Evolutionary conservation across 2,888 invertebrate species (phyloP).

Genomic region (Mimachlamys varia): DNA sequence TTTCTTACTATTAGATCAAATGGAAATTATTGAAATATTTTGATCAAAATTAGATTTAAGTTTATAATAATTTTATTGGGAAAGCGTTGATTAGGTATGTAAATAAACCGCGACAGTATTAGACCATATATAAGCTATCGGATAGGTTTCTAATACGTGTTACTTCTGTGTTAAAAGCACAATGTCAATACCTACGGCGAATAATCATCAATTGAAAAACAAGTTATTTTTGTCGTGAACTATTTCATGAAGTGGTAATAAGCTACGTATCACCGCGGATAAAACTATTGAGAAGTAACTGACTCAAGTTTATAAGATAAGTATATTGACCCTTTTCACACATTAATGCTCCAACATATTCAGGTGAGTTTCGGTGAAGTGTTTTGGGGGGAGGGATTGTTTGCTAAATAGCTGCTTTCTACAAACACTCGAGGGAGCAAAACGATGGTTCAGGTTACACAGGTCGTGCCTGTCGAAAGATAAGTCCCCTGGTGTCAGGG

Average conservation of each 20-base stretch:
- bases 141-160: constrained; percentile 20
- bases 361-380: neutral
- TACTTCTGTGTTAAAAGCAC: neutral
- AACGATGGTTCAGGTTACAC: neutral
- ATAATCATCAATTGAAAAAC: neutral
- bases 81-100: neutral
- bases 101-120: neutral
- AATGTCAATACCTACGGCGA: neutral
- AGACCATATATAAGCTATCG: neutral
- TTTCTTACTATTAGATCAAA: too few relatives aligned
- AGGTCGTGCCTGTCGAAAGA: neutral
- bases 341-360: neutral
- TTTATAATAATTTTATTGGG: neutral
- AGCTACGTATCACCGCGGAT: neutral
- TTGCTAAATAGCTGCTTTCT: constrained; percentile 31
- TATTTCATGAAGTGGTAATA: neutral
- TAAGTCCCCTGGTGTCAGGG: neutral
- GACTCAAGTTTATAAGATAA: constrained; percentile 16
- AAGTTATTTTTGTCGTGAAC: constrained; percentile 19
- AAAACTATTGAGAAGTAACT: constrained; percentile 22
- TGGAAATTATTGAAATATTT: too few relatives aligned
- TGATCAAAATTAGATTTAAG: neutral
- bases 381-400: neutral
- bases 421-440: neutral
- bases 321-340: constrained; percentile 28